A percentile compares a stretch with the other conserved stretches of the same genome.
Conservation (phyloP, 1,140 invertebrate species). For the Cydia splendana region DNA sequence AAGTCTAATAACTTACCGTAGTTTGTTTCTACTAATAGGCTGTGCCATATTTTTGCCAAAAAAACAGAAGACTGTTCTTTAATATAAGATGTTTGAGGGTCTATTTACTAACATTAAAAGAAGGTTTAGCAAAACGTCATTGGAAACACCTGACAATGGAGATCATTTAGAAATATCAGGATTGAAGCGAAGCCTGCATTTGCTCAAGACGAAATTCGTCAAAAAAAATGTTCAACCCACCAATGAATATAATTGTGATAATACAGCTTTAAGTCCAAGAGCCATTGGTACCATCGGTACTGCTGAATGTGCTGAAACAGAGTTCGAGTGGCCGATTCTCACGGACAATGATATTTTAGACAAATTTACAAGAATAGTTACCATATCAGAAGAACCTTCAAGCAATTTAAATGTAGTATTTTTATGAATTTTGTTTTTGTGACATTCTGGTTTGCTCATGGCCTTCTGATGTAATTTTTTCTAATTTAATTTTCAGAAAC, state of each 20-base stretch:
- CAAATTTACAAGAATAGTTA: constrained; percentile 84
- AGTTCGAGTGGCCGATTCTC: constrained; percentile 69
- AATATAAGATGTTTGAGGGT: constrained; percentile 68
- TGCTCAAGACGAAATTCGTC: constrained; percentile 70
- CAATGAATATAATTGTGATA: constrained; percentile 51
- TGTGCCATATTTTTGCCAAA: constrained; percentile 68
- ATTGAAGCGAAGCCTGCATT: constrained; percentile 69
- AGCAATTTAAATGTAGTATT: constrained; percentile 63
- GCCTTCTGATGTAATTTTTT: constrained; percentile 40
- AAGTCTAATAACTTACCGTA: constrained; percentile 35
- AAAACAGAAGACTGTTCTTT: constrained; percentile 71
- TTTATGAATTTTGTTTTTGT: constrained; percentile 37
- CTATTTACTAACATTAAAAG: constrained; percentile 71
- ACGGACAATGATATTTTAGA: constrained; percentile 81
- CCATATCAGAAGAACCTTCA: constrained; percentile 73
- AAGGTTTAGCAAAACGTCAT: constrained; percentile 79
- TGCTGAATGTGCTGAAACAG: constrained; percentile 67
- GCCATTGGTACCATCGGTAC: constrained; percentile 60
- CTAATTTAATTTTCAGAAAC: constrained; percentile 82
- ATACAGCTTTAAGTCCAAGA: constrained; percentile 66
- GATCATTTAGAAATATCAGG: constrained; percentile 65
- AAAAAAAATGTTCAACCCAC: constrained; percentile 56
- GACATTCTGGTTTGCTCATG: constrained; percentile 23
- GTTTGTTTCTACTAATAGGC: constrained; percentile 38
- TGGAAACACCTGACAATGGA: constrained; percentile 47